A percentile compares a stretch with the other conserved stretches of the same genome.
Evolutionary conservation across 2,888 invertebrate genomes (phyloP).

Genomic region (Omphaloscelis lunosa): DNA sequence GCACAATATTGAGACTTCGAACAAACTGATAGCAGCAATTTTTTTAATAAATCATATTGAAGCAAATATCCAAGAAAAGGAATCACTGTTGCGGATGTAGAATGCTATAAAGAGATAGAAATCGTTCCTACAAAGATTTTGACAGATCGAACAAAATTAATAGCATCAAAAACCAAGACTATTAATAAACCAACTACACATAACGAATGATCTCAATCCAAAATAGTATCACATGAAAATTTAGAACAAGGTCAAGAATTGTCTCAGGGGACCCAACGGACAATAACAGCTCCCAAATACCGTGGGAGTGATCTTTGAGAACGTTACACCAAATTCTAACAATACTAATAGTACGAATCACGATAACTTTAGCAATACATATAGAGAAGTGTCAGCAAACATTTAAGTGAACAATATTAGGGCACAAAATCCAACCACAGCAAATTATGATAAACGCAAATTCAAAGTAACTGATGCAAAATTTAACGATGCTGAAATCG

Average conservation of each 20-base stretch:
- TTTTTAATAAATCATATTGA: neutral
- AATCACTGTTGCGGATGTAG: neutral
- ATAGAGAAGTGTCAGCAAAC: conserved; percentile 50
- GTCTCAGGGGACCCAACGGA: conserved; percentile 83
- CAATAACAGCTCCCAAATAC: conserved; percentile 83
- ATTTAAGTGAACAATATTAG: conserved; percentile 46
- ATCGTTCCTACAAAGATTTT: neutral
- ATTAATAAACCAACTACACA: conserved; percentile 33
- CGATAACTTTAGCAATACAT: conserved; percentile 68
- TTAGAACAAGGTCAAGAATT: conserved; percentile 88
- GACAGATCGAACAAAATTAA: conserved; percentile 12
- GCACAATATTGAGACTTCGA: neutral
- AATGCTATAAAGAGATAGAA: neutral
- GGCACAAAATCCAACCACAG: conserved; percentile 53
- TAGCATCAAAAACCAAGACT: conserved; percentile 16
- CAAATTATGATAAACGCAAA: conserved; percentile 51
- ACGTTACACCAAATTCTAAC: conserved; percentile 75
- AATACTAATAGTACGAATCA: conserved; percentile 73
- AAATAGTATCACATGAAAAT: conserved; percentile 76
- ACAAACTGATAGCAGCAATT: neutral
- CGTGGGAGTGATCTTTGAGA: conserved; percentile 87
- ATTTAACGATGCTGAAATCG: conserved; percentile 73
- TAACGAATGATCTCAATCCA: conserved; percentile 54
- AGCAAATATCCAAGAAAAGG: neutral
- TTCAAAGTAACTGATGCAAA: conserved; percentile 64